Percentiles rank a stretch among this genome's conserved stretches.
phyloP scores from a whole-genome alignment of 2,888 invertebrate genomes.

The Didymodactylos carnosus region DNA sequence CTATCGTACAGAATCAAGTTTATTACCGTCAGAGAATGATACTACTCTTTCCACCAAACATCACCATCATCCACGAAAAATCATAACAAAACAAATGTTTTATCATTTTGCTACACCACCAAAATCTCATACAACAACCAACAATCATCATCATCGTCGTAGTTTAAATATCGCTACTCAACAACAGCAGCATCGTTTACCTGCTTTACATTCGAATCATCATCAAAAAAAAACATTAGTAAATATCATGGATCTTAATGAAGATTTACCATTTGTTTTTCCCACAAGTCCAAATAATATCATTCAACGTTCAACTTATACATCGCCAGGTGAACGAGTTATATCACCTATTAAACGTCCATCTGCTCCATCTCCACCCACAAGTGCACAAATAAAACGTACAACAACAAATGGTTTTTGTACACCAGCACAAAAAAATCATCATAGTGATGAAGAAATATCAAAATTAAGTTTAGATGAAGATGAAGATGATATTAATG shows the following conservation, averaged over 20 bases:
- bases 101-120: background rate
- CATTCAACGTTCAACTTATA: constrained; percentile 1
- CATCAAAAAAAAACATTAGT: background rate
- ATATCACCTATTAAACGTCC: constrained; percentile 12
- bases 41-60: too few relatives aligned
- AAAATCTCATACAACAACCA: background rate
- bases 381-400: constrained; percentile 2
- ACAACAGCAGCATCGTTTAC: too few relatives aligned
- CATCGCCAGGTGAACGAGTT: constrained; percentile 5
- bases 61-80: background rate
- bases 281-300: background rate
- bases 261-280: constrained; percentile 7
- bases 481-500: too few relatives aligned
- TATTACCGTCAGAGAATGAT: too few relatives aligned
- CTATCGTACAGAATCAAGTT: background rate
- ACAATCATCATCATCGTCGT: too few relatives aligned
- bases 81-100: background rate
- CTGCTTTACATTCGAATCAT: background rate
- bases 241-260: constrained; percentile 9
- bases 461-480: background rate
- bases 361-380: constrained; percentile 6
- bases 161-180: too few relatives aligned
- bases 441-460: background rate
- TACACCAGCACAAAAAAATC: background rate
- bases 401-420: background rate